These are phyloP conservation scores for Oscheius sp. DNA, from an alignment of 2,888 invertebrate genomes.

Conservation along the genomic window DNA sequence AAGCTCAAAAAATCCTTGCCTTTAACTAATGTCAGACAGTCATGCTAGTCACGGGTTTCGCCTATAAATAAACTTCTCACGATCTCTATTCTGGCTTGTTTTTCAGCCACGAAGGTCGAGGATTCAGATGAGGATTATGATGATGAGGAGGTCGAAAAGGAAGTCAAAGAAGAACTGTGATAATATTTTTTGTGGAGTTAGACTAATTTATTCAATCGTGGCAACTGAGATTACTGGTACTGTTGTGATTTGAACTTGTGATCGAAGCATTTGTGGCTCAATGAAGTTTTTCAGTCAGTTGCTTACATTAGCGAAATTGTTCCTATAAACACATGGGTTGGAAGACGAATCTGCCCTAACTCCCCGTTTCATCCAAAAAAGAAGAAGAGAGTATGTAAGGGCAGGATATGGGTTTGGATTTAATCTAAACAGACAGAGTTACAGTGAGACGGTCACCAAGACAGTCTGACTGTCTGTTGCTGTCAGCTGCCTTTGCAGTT, in stretches of 20 bases:
- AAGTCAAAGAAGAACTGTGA: background rate
- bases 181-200: background rate
- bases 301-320: no score
- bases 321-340: no score
- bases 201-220: background rate
- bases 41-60: background rate
- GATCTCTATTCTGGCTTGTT: background rate
- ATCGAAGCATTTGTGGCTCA: background rate
- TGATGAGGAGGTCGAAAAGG: background rate
- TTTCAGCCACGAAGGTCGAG: background rate
- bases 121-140: background rate
- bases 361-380: no score
- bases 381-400: no score
- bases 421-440: no score
- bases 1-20: constrained; percentile 31
- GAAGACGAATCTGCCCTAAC: no score
- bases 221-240: constrained; percentile 3
- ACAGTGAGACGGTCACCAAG: no score
- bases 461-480: no score
- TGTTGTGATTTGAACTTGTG: background rate
- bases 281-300: background rate
- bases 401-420: no score
- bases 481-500: no score
- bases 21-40: constrained; percentile 1
- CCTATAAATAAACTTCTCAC: background rate